phyloP scores from a whole-genome alignment of 1,140 invertebrate genomes.

The Orussus abietinus region DNA sequence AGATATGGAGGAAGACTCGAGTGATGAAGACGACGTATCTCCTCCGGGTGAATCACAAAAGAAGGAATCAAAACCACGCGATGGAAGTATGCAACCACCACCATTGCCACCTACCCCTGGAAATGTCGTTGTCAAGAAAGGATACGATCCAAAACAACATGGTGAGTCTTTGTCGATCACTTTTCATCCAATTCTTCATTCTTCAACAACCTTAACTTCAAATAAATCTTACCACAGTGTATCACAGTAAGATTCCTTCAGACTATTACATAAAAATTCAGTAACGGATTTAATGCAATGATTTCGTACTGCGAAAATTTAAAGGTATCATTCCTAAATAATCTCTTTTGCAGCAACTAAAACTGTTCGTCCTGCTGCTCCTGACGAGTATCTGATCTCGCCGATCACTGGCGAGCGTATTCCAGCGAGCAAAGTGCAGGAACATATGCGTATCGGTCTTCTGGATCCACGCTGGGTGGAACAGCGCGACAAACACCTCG shows the following conservation, averaged over 20 bases:
- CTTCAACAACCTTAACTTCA: too few species aligned
- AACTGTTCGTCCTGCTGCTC: conserved; percentile 55
- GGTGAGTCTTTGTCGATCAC: too few species aligned
- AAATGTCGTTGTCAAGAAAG: conserved; percentile 93
- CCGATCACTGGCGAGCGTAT: conserved; percentile 98
- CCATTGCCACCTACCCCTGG: conserved; percentile 84
- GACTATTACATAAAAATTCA: too few species aligned
- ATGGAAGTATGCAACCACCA: conserved; percentile 57
- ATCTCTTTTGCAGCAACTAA: conserved; percentile 51
- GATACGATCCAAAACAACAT: conserved; percentile 91
- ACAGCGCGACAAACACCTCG: conserved; percentile 86
- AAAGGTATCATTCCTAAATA: conserved; percentile 8
- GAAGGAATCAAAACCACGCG: conserved; percentile 49
- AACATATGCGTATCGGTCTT: conserved; percentile 96
- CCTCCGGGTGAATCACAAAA: conserved; percentile 47
- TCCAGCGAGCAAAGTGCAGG: conserved; percentile 92
- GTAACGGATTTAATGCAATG: too few species aligned
- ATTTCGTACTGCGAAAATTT: too few species aligned
- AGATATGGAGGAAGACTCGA: conserved; percentile 88
- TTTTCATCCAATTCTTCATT: too few species aligned
- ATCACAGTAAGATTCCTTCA: too few species aligned
- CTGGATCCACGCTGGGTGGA: conserved; percentile 98
- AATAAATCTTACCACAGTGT: too few species aligned
- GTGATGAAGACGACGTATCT: conserved; percentile 66
- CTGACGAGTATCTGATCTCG: conserved; percentile 93